Evolutionary conservation across 92 coral and sea anemone species (phyloP).

Genomic region (Paramuricea clavata): DNA sequence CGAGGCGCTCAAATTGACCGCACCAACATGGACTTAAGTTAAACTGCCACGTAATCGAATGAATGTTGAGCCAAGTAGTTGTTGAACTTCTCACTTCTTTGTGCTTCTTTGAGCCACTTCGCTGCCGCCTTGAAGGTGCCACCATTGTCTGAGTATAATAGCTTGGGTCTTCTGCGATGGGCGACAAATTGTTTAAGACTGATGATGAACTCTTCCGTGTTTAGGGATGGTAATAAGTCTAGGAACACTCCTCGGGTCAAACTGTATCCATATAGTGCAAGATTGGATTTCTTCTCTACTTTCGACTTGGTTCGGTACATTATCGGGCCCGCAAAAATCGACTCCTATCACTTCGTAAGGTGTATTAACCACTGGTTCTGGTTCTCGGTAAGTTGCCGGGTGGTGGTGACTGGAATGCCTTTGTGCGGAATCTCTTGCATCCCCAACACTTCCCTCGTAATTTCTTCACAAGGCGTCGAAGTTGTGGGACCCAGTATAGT

Average conservation of each 20-base stretch:
- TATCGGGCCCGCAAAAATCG: constrained; percentile 35
- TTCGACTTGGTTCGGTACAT: background rate
- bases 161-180: constrained; percentile 17
- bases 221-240: constrained; percentile 2
- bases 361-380: constrained; percentile 14
- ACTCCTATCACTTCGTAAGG: constrained; percentile 20
- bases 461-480: too few species aligned
- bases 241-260: constrained; percentile 14
- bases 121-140: constrained; percentile 22
- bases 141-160: too few species aligned
- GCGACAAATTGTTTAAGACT: too few species aligned
- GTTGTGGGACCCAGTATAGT: too few species aligned
- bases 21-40: too few species aligned
- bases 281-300: constrained; percentile 6
- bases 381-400: too few species aligned
- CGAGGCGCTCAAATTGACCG: constrained; percentile 35
- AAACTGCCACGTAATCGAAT: too few species aligned
- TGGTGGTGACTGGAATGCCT: constrained; percentile 32
- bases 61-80: too few species aligned
- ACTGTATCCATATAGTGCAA: constrained; percentile 20
- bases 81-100: constrained; percentile 1
- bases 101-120: constrained; percentile 18
- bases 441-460: too few species aligned
- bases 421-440: background rate
- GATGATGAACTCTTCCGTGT: background rate